Evolutionary conservation across 1,140 invertebrate species (phyloP).

Genomic region (Brachionus asplanchnoidis): DNA sequence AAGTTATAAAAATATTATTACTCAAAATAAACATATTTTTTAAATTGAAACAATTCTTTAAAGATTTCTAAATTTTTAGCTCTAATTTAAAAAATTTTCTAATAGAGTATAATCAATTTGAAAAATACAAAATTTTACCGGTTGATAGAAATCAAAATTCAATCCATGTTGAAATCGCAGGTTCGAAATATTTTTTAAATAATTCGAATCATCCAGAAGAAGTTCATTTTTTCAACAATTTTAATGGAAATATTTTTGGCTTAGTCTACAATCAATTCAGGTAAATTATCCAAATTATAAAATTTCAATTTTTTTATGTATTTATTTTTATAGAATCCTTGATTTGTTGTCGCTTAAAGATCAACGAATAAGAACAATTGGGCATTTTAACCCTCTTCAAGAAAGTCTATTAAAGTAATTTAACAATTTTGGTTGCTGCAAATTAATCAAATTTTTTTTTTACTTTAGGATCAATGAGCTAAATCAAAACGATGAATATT

Average conservation of each 20-base stretch:
- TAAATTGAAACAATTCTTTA: neutral
- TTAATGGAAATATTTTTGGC: slow-evolving; percentile 17
- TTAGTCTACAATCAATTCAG: slow-evolving; percentile 15
- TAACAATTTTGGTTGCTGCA: neutral
- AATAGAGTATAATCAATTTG: neutral
- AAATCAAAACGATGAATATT: no score
- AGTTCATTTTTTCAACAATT: slow-evolving; percentile 1
- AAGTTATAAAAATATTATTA: no score
- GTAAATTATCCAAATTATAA: neutral
- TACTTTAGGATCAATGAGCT: neutral
- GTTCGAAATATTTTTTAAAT: neutral
- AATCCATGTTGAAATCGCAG: neutral
- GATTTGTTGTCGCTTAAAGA: neutral
- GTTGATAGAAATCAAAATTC: neutral
- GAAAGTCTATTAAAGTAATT: neutral
- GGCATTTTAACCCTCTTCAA: neutral
- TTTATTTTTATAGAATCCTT: neutral
- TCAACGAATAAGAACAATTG: neutral
- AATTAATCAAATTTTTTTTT: neutral
- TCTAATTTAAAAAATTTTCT: no score
- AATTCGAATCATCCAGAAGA: neutral
- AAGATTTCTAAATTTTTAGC: neutral
- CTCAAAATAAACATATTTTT: no score
- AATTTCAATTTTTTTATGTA: neutral
- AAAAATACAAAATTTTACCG: neutral